Base-by-base conservation (phyloP, 35 echinoderm and acorn worm genomes). In the Patiria miniata region DNA sequence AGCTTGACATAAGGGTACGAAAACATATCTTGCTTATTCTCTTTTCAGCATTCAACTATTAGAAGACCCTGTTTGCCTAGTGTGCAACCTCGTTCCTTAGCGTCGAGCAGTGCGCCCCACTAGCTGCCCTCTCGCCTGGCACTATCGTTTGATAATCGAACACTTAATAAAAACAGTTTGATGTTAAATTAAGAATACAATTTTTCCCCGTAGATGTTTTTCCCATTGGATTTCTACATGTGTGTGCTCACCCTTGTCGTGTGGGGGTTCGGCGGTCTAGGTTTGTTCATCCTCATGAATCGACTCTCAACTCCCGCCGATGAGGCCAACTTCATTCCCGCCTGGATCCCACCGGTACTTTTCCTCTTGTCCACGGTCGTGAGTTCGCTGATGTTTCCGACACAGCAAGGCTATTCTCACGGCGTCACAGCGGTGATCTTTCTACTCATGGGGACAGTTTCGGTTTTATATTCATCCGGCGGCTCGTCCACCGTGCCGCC, bases 151-250 rank as follows among this genome's bases (percentile, higher is more conserved):
- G 1, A 1, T 18, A n/a, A 1, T 18, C 54, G 22, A 57, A 18
- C 2, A 8, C 22, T 14, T 18, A 57, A 57, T 2, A 57, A n/a
- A n/a, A 14, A 57, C 54, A 14, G 22, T 14, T 4, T 8, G 54
- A 4, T 14, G 54, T 2, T 61, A 47, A 47, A 47, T 47, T 47
- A 6, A 47, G 12, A 47, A 47, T 61, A 61, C 1, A 7, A 21
- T 9, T 28, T 73, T 23, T 7, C 23, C 34, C 65, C 26, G 34
- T 0, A 73, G 65, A 34, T 73, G 65, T 73, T 73, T 73, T 73
- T 73, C 34, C 65, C 65, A 23, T 34, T 73, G 8, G 65, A 73
- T 73, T 73, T 73, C 65, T 73, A 73, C 65, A 2, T 73, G 65
- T 7, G 18, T 73, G 9, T 15, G 14, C 29, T 73, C 10, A 73